Evolutionary conservation across 2,797 vertebrate species (phyloP).

Genomic region (Artibeus jamaicensis): DNA sequence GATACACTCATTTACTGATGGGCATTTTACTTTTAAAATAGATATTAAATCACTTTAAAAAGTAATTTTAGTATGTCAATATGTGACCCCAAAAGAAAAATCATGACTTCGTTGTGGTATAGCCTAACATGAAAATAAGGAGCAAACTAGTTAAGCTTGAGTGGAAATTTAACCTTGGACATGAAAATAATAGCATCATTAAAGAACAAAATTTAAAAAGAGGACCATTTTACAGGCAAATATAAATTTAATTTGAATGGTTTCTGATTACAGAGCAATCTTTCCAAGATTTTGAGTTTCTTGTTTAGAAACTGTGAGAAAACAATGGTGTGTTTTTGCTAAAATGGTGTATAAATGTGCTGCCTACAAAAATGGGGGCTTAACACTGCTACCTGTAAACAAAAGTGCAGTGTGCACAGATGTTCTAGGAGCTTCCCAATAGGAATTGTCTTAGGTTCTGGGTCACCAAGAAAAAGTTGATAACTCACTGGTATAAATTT

Average conservation of each 20-base stretch:
- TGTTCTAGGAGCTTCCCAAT: background rate
- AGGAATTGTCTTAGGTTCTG: background rate
- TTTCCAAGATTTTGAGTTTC: background rate
- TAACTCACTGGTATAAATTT: background rate
- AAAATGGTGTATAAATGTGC: background rate
- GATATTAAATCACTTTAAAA: conserved; percentile 5
- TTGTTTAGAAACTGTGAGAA: conserved; percentile 34
- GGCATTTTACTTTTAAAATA: background rate
- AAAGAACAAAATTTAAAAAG: conserved; percentile 33
- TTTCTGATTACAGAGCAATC: conserved; percentile 49
- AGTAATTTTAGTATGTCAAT: conserved; percentile 8
- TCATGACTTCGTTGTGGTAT: background rate
- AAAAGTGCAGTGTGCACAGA: background rate
- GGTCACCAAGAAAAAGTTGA: background rate
- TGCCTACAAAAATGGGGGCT: background rate
- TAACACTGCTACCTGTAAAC: background rate
- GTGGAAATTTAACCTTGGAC: conserved; percentile 45
- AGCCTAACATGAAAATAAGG: background rate
- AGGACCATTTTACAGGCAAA: conserved; percentile 56
- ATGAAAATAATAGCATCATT: conserved; percentile 32
- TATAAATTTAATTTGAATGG: conserved; percentile 61
- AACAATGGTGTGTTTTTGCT: background rate
- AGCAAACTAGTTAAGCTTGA: conserved; percentile 30
- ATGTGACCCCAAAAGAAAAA: background rate
- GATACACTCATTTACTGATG: too few relatives aligned